Percentiles rank a stretch among this genome's conserved stretches.
phyloP scores from a whole-genome alignment of 64 coral and sea anemone genomes.

The Porites australiensis region DNA sequence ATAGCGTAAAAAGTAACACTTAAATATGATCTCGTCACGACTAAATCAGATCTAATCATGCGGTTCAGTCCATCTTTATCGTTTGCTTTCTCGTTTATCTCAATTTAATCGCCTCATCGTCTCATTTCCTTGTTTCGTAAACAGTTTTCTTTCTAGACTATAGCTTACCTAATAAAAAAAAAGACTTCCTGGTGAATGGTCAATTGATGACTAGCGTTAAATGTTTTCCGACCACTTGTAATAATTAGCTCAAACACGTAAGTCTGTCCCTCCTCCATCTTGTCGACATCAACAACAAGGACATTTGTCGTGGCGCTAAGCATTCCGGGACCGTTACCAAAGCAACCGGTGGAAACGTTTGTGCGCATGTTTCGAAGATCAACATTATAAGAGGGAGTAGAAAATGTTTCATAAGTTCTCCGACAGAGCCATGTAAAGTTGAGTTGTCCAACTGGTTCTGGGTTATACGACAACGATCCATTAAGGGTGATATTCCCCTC shows the following conservation, averaged over 20 bases:
- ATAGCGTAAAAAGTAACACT: too few relatives aligned
- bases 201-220: background rate
- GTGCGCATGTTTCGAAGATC: background rate
- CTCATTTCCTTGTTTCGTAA: too few relatives aligned
- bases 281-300: background rate
- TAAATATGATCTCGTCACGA: too few relatives aligned
- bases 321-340: too few relatives aligned
- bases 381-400: background rate
- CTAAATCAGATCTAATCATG: too few relatives aligned
- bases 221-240: background rate
- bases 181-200: background rate
- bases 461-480: background rate
- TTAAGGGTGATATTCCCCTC: background rate
- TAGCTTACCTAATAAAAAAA: background rate
- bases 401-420: background rate
- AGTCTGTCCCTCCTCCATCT: background rate
- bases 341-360: background rate
- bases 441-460: background rate
- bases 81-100: too few relatives aligned
- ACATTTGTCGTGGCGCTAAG: background rate
- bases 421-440: conserved; percentile 1
- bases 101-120: too few relatives aligned
- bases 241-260: background rate
- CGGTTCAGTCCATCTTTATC: too few relatives aligned
- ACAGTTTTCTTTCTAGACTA: too few relatives aligned